Percentiles rank a stretch among this genome's conserved stretches.
phyloP scores from a whole-genome alignment of 2,797 vertebrate genomes.

The Poecile montanus region DNA sequence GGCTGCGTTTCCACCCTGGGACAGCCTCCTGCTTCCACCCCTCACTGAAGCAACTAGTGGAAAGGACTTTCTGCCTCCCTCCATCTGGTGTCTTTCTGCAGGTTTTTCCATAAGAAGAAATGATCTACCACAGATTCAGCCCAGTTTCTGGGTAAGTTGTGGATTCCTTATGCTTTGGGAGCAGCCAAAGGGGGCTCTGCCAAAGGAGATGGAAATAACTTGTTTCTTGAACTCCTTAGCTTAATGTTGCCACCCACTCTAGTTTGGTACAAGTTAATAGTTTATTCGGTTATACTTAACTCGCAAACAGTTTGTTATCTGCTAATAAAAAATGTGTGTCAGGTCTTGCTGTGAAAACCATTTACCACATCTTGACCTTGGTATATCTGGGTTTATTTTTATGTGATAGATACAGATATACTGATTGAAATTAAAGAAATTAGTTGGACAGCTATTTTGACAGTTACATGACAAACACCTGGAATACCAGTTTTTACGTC shows the following conservation, averaged over 20 bases:
- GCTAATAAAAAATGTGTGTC: not conserved
- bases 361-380: accelerated
- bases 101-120: not conserved
- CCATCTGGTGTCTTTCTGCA: not conserved
- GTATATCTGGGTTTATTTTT: not conserved
- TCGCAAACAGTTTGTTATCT: not conserved
- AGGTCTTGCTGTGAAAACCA: not conserved
- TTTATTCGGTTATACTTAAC: not conserved
- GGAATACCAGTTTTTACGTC: not conserved
- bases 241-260: not conserved
- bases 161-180: not conserved
- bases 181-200: not conserved
- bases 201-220: not conserved
- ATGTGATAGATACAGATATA: not conserved
- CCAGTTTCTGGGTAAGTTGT: not conserved
- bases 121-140: not conserved
- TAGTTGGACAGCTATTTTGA: not conserved
- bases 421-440: not conserved
- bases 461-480: not conserved
- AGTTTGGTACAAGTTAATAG: not conserved
- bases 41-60: not conserved
- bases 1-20: accelerated
- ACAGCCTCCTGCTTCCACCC: not conserved
- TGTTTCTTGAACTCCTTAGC: not conserved
- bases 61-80: not conserved